A percentile compares a stretch with the other conserved stretches of the same genome.
These are phyloP conservation scores for Ruditapes philippinarum DNA, from an alignment of 1,140 invertebrate species.

Conservation along the genomic window DNA sequence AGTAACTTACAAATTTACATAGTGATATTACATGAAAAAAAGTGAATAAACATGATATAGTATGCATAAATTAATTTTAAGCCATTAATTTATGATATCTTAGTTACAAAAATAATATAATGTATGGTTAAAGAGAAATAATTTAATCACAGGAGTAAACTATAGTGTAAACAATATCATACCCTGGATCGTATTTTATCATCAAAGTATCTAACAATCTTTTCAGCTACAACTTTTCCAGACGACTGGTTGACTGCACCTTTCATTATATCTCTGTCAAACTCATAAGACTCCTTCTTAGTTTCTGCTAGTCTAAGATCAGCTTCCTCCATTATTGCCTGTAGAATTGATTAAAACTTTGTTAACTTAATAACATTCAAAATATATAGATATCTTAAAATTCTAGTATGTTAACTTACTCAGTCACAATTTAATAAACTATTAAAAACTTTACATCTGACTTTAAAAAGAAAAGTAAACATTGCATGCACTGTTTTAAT, in stretches of 20 bases:
- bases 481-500: too few relatives aligned
- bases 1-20: too few relatives aligned
- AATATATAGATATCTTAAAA: too few relatives aligned
- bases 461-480: too few relatives aligned
- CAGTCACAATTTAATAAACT: too few relatives aligned
- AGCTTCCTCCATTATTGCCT: slow-evolving; percentile 86
- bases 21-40: too few relatives aligned
- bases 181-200: slow-evolving; percentile 85
- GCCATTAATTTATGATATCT: not conserved
- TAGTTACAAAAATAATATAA: not conserved
- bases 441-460: too few relatives aligned
- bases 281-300: slow-evolving; percentile 86
- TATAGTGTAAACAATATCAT: not conserved
- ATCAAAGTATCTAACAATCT: slow-evolving; percentile 86
- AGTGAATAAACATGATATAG: too few relatives aligned
- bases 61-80: too few relatives aligned
- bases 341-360: slow-evolving; percentile 12
- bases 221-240: slow-evolving; percentile 85
- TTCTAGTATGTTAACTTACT: too few relatives aligned
- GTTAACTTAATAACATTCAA: too few relatives aligned
- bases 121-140: too few relatives aligned
- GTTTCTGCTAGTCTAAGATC: slow-evolving; percentile 85
- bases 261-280: slow-evolving; percentile 86
- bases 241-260: slow-evolving; percentile 83
- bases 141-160: not conserved